Evolutionary conservation across 2,797 vertebrate species (phyloP).

Genomic region (Limnodromus scolopaceus): DNA sequence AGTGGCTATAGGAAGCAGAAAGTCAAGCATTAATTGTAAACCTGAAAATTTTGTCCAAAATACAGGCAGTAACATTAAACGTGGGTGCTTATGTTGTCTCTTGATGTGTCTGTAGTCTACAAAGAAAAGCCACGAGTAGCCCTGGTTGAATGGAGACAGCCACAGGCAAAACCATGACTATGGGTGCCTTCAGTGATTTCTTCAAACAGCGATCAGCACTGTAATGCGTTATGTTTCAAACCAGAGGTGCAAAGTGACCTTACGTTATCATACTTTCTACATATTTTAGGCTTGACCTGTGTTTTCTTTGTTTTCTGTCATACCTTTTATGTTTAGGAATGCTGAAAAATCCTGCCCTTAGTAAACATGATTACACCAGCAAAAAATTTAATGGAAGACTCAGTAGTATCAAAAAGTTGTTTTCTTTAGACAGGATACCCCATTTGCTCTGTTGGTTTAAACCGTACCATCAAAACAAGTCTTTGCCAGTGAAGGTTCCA

Average conservation of each 20-base stretch:
- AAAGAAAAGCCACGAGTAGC: background rate
- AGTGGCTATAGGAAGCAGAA: slow-evolving; percentile 23
- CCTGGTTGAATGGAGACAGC: background rate
- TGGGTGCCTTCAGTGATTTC: background rate
- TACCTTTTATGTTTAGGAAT: background rate
- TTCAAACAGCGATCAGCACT: background rate
- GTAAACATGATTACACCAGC: background rate
- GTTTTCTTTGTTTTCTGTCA: background rate
- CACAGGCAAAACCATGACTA: background rate
- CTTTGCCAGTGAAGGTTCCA: background rate
- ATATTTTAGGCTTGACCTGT: background rate
- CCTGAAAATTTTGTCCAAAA: slow-evolving; percentile 8
- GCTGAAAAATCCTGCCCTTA: background rate
- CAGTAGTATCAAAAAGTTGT: background rate
- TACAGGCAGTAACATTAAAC: background rate
- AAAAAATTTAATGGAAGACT: background rate
- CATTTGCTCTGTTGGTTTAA: background rate
- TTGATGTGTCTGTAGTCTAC: background rate
- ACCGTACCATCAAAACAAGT: background rate
- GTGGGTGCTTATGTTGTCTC: background rate
- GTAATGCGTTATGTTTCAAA: background rate
- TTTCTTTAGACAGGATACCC: background rate
- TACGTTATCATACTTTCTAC: background rate
- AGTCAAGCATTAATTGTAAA: slow-evolving; percentile 20
- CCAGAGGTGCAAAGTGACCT: background rate